These are phyloP conservation scores for Coluber constrictor DNA, from an alignment of 2,797 vertebrate species.

Conservation along the genomic window DNA sequence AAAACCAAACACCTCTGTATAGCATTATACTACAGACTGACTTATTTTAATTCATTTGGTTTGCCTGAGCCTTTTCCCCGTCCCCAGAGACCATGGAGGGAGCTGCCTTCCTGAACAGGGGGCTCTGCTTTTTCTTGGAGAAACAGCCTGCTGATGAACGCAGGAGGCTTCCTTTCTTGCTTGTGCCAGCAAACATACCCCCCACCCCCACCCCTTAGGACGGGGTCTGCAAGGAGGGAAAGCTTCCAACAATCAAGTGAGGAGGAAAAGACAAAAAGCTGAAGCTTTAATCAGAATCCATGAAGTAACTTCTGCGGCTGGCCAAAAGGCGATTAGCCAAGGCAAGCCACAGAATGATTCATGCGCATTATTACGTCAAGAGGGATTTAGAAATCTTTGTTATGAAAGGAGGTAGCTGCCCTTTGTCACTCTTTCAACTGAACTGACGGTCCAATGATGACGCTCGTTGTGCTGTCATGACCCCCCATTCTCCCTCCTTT, in stretches of 20 bases:
- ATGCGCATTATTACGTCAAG: no score
- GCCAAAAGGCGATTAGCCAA: not conserved
- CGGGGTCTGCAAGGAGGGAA: not conserved
- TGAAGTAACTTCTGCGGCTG: not conserved
- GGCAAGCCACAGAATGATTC: no score
- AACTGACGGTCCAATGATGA: not conserved
- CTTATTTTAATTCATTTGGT: no score
- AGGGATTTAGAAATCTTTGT: not conserved
- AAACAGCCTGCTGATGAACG: not conserved
- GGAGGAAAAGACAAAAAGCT: not conserved
- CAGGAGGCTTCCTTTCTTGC: not conserved
- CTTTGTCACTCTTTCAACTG: not conserved
- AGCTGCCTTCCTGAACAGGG: not conserved
- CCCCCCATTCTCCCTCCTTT: not conserved
- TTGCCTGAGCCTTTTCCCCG: not conserved
- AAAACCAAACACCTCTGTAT: not conserved
- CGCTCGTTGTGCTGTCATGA: not conserved
- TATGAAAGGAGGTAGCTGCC: not conserved
- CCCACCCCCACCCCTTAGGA: not conserved
- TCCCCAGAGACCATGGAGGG: no score
- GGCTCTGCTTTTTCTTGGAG: not conserved
- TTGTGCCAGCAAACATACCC: no score
- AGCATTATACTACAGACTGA: no score
- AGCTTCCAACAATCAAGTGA: not conserved
- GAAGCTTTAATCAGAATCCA: not conserved